A percentile compares a stretch with the other conserved stretches of the same genome.
Conservation (phyloP, 2,888 invertebrate species). For the Ernsta delagoae region DNA sequence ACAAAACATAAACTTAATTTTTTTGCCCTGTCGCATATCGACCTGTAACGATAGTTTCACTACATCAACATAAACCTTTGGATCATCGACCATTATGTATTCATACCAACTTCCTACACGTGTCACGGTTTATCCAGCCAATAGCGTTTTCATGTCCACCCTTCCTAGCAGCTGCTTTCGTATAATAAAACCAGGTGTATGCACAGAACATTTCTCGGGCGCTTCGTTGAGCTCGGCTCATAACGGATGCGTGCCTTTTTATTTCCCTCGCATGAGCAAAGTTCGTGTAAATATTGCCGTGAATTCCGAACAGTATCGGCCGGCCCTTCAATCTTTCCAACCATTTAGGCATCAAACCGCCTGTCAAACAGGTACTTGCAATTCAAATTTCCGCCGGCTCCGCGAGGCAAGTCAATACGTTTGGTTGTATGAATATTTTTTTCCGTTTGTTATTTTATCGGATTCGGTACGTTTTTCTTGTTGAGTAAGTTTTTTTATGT, state of each 20-base stretch:
- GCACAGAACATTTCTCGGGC: not conserved
- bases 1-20: too few relatives aligned
- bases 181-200: not conserved
- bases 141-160: not conserved
- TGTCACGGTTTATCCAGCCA: not conserved
- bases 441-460: constrained; percentile 17
- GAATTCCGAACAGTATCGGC: constrained; percentile 13
- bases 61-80: too few relatives aligned
- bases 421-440: constrained; percentile 27
- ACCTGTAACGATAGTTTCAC: too few relatives aligned
- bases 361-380: constrained; percentile 35
- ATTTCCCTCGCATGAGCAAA: constrained; percentile 6
- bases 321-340: constrained; percentile 8
- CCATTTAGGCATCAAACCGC: constrained; percentile 23
- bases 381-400: constrained; percentile 27
- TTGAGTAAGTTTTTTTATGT: not conserved
- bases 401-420: constrained; percentile 21
- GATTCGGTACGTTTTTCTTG: constrained; percentile 6
- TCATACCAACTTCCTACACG: not conserved
- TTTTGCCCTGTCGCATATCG: too few relatives aligned
- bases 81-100: not conserved
- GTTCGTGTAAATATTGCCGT: not conserved
- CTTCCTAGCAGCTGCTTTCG: not conserved
- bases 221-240: not conserved
- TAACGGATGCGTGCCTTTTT: not conserved